Evolutionary conservation across 2,888 invertebrate species (phyloP).

Genomic region (Charanyca ferruginea): DNA sequence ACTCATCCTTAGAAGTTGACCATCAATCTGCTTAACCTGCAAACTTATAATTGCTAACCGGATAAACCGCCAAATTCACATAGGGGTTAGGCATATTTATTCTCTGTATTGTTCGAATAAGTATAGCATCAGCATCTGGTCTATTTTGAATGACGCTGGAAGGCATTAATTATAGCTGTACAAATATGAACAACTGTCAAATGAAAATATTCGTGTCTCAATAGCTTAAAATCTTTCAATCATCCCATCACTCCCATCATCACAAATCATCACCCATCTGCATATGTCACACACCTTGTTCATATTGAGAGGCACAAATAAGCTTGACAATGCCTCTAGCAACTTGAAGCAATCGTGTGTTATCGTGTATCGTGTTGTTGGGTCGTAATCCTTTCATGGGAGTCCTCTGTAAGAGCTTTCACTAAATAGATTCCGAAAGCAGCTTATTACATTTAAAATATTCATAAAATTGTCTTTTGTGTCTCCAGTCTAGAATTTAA

Average conservation of each 20-base stretch:
- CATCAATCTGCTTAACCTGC: slow-evolving; percentile 7
- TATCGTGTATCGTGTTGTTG: too few relatives aligned
- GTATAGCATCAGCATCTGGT: slow-evolving; percentile 4
- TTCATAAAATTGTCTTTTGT: too few relatives aligned
- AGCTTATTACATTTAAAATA: too few relatives aligned
- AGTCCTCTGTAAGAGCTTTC: too few relatives aligned
- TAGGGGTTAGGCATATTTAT: slow-evolving; percentile 12
- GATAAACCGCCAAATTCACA: too few relatives aligned
- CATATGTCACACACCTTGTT: slow-evolving; percentile 2
- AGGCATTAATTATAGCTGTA: slow-evolving; percentile 13
- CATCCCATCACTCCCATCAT: too few relatives aligned
- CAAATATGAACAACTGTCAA: slow-evolving; percentile 8
- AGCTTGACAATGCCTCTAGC: slow-evolving; percentile 3
- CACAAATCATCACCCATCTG: too few relatives aligned
- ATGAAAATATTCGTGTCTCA: slow-evolving; percentile 10
- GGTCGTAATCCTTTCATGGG: too few relatives aligned
- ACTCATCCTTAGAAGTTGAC: slow-evolving; percentile 3
- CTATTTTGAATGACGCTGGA: slow-evolving; percentile 12
- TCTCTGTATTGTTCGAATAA: background rate
- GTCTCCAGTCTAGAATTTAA: too few relatives aligned
- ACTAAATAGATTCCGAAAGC: too few relatives aligned
- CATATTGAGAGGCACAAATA: slow-evolving; percentile 13
- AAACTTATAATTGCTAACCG: slow-evolving; percentile 4
- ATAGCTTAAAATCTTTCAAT: too few relatives aligned
- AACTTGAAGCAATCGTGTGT: too few relatives aligned